Evolutionary conservation across 2,113 vertebrate species (phyloP), one percentile per base, ranked within the genome.

Genomic region (Halcyon senegalensis): DNA sequence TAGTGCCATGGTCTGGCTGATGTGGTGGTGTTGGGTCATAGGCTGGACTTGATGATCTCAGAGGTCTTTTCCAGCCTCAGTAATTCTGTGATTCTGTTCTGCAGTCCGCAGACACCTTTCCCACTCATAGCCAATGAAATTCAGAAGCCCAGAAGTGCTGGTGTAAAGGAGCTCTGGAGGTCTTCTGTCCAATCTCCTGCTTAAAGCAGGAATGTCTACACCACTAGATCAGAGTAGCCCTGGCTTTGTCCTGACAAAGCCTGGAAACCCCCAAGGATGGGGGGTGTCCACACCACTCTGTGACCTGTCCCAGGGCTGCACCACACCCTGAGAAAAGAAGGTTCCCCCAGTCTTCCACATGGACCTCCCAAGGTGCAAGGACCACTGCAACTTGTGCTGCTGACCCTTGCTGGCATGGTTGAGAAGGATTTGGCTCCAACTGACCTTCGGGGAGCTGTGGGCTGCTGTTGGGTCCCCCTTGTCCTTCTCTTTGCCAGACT

Each of bases 151-250:
- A 48, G 10, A 68, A 35, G 5, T 3, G 6, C 16, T 46, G n/a
- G 8, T 23, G 11, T 60, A 83, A 90, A 41, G 31, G 25, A 64
- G 43, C 44, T 73, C 53, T 66, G 30, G 30, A 68, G 17, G 4
- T 62, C 30, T 58, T 21, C 16, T 30, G 19, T 25, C 8, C 66
- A 56, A 9, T 25, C 5, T 69, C 21, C 58, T n/a, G 62, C 55
- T 39, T 1, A 0, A 56, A 70, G 27, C 1, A 80, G 13, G 8
- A 14, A 35, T 24, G 13, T 2, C 59, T 46, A 68, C 3, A 59
- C 28, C 63, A 67, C 5, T 12, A 18, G 15, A 10, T 4, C 20
- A 62, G 20, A 11, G 13, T 30, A 86, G 55, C 17, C 35, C 9
- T 37, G 43, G 27, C 16, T 60, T 55, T 63, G 24, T 37, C 28